Evolutionary conservation across 2,797 vertebrate species (phyloP).

Genomic region (Glyptemys insculpta): DNA sequence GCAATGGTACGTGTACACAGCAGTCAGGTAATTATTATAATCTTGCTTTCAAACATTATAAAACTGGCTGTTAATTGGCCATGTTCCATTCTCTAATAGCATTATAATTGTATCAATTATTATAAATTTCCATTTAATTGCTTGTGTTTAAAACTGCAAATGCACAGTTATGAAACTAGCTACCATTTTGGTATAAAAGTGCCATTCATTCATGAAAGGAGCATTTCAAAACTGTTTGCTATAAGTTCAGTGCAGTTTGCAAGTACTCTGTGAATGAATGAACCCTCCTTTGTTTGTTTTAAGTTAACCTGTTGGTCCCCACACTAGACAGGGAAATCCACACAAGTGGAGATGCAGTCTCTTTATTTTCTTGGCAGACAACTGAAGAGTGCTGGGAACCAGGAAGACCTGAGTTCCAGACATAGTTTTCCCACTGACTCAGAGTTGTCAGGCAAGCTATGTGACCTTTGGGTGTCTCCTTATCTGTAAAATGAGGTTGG

Average conservation of each 20-base stretch:
- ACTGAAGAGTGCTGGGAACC: background rate
- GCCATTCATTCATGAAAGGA: slow-evolving; percentile 23
- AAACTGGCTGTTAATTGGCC: background rate
- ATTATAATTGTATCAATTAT: background rate
- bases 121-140: background rate
- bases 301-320: background rate
- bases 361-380: background rate
- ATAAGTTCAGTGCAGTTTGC: background rate
- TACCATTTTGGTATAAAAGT: background rate
- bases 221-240: slow-evolving; percentile 31
- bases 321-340: background rate
- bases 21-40: background rate
- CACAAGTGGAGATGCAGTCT: background rate
- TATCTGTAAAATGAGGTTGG: background rate
- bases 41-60: background rate
- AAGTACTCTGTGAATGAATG: background rate
- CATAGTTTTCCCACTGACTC: background rate
- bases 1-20: fast-evolving
- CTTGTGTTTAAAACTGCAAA: background rate
- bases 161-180: fast-evolving
- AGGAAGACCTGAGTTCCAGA: background rate
- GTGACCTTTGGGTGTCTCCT: background rate
- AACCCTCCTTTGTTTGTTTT: slow-evolving; percentile 11
- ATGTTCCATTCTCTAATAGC: background rate
- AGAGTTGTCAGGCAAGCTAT: background rate